These are phyloP conservation scores for Lottia gigantea DNA, from an alignment of 2,888 invertebrate genomes.

Conservation along the genomic window DNA sequence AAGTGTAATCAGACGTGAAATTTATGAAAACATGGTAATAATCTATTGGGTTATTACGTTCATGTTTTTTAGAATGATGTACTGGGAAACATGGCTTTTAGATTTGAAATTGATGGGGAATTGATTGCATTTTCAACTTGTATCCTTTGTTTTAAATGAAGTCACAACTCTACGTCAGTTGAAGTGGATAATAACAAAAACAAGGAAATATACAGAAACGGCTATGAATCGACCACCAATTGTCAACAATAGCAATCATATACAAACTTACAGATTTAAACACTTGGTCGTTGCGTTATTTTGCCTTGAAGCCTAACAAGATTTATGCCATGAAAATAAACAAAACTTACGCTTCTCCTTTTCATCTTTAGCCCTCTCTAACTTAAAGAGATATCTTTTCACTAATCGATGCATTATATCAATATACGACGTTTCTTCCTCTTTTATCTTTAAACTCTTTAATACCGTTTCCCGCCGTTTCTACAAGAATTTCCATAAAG, in stretches of 20 bases:
- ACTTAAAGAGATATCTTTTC: slow-evolving; percentile 66
- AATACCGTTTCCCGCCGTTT: slow-evolving; percentile 64
- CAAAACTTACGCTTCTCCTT: slow-evolving; percentile 48
- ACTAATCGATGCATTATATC: slow-evolving; percentile 68
- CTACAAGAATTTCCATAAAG: slow-evolving; percentile 33
- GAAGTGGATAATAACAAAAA: neutral
- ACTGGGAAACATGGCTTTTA: too few relatives aligned
- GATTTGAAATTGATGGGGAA: too few relatives aligned
- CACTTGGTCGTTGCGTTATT: too few relatives aligned
- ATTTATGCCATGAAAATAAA: neutral
- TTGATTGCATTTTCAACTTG: too few relatives aligned
- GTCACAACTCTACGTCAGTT: too few relatives aligned
- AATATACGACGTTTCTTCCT: slow-evolving; percentile 64
- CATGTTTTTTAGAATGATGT: too few relatives aligned
- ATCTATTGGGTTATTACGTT: too few relatives aligned
- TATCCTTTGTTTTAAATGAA: too few relatives aligned
- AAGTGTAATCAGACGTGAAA: too few relatives aligned
- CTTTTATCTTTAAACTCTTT: slow-evolving; percentile 59
- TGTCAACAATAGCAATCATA: neutral
- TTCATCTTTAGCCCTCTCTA: slow-evolving; percentile 66
- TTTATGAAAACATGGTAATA: too few relatives aligned
- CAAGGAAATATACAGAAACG: neutral
- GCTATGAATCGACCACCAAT: neutral
- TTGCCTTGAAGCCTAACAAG: neutral
- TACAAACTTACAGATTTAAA: too few relatives aligned